Base-by-base conservation (phyloP, 2,797 vertebrate species). In the Argentina silus region DNA sequence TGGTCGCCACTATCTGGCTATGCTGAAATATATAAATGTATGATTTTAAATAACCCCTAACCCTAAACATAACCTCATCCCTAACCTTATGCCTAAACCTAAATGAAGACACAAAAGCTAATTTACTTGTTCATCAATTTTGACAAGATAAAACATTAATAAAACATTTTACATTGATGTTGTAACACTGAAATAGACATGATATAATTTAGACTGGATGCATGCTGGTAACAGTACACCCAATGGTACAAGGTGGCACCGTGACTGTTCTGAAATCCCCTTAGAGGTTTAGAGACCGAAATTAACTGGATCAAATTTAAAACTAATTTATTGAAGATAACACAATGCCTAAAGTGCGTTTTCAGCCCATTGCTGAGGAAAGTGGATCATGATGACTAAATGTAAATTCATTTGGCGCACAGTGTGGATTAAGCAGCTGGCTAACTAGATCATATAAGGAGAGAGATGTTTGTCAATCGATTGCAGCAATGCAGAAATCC, bases 321-420 rank as follows among this genome's bases (percentile, higher is more conserved):
- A 85, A 75, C 9, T 72, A 72, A 68, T 56, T 70, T 70, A 75
- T 79, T 67, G 61, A 75, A 82, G 76, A 86, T 77, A 85, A 78
- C 74, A 72, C 17, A 2, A 19, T 21, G 3, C 63, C 55, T 76
- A 76, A 81, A 86, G 83, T 82, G 21, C 78, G 81, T 87, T 85
- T 83, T 59, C 66, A 80, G 63, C 80, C 70, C 85, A 81, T 88
- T 81, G 68, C 78, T 53, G 60, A 10, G 56, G 85, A 73, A 74
- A 82, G 72, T 85, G 81, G 83, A 69, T 56, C 81, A 83, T 78
- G 68, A 83, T 78, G 68, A 72, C 77, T 82, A 77, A 84, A 81
- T 84, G 73, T 86, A 85, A 82, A 88, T 72, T 79, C 83, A 84
- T 88, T 88, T 77, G 86, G 69, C 75, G 56, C 62, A 71, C 63